Evolutionary conservation across 2,888 invertebrate genomes (phyloP).

Genomic region (Athrips mouffetella): DNA sequence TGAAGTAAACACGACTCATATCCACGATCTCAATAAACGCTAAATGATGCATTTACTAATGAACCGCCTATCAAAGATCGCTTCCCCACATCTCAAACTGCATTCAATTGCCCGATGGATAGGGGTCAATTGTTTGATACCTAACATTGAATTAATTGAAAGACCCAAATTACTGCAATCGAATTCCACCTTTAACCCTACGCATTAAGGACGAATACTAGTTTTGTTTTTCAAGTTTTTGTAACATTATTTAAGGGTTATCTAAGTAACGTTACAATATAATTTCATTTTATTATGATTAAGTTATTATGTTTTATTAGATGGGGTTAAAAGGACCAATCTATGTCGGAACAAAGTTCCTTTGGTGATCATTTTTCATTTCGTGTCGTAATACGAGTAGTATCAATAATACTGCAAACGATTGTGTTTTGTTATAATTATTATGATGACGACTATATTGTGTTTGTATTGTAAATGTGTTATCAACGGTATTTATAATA

Average conservation of each 20-base stretch:
- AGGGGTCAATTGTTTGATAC: slow-evolving; percentile 55
- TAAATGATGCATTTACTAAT: slow-evolving; percentile 43
- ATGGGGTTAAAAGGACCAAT: slow-evolving; percentile 25
- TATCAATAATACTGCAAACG: too few species aligned
- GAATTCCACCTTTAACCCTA: not conserved
- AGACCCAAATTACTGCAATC: slow-evolving; percentile 3
- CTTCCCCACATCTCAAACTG: slow-evolving; percentile 46
- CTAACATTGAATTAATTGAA: slow-evolving; percentile 17
- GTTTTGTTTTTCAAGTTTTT: slow-evolving; percentile 12
- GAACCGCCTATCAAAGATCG: slow-evolving; percentile 46
- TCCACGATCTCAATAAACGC: not conserved
- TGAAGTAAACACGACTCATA: not conserved
- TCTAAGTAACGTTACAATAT: slow-evolving; percentile 26
- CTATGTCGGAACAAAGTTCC: slow-evolving; percentile 20
- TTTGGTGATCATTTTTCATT: not conserved
- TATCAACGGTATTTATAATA: too few species aligned
- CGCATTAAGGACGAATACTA: not conserved
- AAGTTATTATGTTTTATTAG: slow-evolving; percentile 31
- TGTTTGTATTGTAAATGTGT: too few species aligned
- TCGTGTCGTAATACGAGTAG: not conserved
- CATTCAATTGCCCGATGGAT: slow-evolving; percentile 51
- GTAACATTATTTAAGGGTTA: slow-evolving; percentile 19
- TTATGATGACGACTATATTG: too few species aligned
- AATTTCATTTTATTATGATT: slow-evolving; percentile 39
- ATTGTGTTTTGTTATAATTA: too few species aligned